Percentiles rank a stretch among this genome's conserved stretches.
These are phyloP conservation scores for Chamaetylas fuelleborni DNA, from an alignment of 2,113 vertebrate genomes.

Conservation along the genomic window DNA sequence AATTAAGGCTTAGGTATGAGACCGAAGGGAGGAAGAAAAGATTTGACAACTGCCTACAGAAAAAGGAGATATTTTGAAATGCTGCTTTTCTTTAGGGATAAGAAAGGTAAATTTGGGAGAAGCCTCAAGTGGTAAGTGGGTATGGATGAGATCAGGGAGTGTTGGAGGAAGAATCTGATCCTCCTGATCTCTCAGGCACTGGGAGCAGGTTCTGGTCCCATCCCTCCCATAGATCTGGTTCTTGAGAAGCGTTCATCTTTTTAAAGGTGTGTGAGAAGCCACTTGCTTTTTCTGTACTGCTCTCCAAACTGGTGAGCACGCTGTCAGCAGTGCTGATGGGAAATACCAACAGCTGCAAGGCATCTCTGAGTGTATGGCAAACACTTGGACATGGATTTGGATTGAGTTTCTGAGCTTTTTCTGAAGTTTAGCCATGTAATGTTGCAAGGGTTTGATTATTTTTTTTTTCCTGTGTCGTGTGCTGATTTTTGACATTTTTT, in stretches of 20 bases:
- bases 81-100: not conserved
- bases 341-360: not conserved
- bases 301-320: accelerated
- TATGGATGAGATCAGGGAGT: not conserved
- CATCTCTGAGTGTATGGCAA: not conserved
- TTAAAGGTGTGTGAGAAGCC: not conserved
- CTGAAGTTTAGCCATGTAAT: not conserved
- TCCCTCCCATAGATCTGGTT: not conserved
- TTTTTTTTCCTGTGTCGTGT: not conserved
- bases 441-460: not conserved
- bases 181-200: not conserved
- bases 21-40: not conserved
- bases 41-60: not conserved
- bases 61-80: not conserved
- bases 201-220: not conserved
- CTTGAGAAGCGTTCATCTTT: not conserved
- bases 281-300: not conserved
- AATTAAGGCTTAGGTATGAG: not conserved
- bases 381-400: not conserved
- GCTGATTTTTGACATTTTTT: not conserved
- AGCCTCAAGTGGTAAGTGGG: not conserved
- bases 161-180: not conserved
- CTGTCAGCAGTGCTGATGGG: not conserved
- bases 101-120: not conserved
- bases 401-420: not conserved